Evolutionary conservation across 1,140 invertebrate genomes (phyloP).

Genomic region (Diploscapter pachys): DNA sequence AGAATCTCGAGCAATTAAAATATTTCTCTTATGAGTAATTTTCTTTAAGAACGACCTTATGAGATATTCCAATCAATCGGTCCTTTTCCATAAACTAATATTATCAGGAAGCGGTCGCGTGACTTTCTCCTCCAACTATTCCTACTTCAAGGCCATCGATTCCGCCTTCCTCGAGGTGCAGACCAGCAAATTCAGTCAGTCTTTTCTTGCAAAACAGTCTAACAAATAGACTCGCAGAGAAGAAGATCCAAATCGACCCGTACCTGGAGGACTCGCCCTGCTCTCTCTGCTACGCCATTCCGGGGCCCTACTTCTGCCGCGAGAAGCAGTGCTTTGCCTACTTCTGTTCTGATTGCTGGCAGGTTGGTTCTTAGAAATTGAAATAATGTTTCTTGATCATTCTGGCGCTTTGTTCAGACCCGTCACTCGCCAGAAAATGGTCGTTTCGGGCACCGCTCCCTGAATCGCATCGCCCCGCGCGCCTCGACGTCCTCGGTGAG

Average conservation of each 20-base stretch:
- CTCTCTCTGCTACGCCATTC: slow-evolving; percentile 70
- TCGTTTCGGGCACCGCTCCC: slow-evolving; percentile 1
- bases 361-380: not conserved
- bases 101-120: slow-evolving; percentile 75
- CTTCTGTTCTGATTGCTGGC: slow-evolving; percentile 28
- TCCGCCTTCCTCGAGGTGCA: slow-evolving; percentile 92
- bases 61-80: no score
- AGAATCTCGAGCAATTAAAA: no score
- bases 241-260: slow-evolving; percentile 95
- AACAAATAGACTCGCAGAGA: slow-evolving; percentile 62
- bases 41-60: no score
- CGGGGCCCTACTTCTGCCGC: slow-evolving; percentile 30
- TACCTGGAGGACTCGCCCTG: slow-evolving; percentile 92
- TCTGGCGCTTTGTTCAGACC: not conserved
- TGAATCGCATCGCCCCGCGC: slow-evolving; percentile 7
- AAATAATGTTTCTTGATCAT: not conserved
- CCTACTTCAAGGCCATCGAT: slow-evolving; percentile 86
- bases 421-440: not conserved
- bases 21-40: no score
- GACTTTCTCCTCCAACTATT: slow-evolving; percentile 82
- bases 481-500: no score
- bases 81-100: not conserved
- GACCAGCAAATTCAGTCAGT: slow-evolving; percentile 74
- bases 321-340: slow-evolving; percentile 27
- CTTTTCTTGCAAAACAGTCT: not conserved